phyloP scores from a whole-genome alignment of 2,888 invertebrate genomes.

The Phyto melanocephala region DNA sequence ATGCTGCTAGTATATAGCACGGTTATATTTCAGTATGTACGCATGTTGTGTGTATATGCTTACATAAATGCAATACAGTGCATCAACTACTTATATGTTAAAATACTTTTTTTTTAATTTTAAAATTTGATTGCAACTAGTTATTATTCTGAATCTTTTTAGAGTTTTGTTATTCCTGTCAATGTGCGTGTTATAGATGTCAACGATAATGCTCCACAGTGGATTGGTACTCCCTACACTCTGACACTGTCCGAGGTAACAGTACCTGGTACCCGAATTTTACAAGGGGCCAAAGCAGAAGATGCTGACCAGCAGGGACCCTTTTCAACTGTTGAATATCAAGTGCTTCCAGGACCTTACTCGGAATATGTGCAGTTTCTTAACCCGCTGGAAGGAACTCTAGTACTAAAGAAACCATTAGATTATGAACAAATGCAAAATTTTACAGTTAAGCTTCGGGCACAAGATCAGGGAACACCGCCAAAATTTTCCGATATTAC shows the following conservation, averaged over 20 bases:
- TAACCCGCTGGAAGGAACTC: slow-evolving; percentile 90
- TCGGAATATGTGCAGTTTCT: slow-evolving; percentile 90
- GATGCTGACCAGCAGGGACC: slow-evolving; percentile 94
- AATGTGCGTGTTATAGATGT: slow-evolving; percentile 89
- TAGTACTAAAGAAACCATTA: slow-evolving; percentile 88
- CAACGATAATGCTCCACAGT: slow-evolving; percentile 93
- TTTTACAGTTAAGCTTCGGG: slow-evolving; percentile 87
- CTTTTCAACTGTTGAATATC: slow-evolving; percentile 91
- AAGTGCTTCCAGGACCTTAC: slow-evolving; percentile 87
- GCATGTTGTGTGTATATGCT: too few species aligned
- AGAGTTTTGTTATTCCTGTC: slow-evolving; percentile 78
- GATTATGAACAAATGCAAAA: slow-evolving; percentile 90
- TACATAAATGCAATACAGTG: too few species aligned
- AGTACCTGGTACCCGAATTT: slow-evolving; percentile 84
- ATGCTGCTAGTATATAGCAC: too few species aligned
- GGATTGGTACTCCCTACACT: slow-evolving; percentile 89
- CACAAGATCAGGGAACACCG: slow-evolving; percentile 90
- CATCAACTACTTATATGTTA: too few species aligned
- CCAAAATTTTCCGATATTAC: slow-evolving; percentile 87
- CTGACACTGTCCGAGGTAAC: slow-evolving; percentile 91
- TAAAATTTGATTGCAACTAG: too few species aligned
- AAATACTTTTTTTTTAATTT: too few species aligned
- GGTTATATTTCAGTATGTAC: too few species aligned
- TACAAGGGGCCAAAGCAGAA: slow-evolving; percentile 87
- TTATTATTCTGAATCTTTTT: slow-evolving; percentile 20